Evolutionary conservation across 1,140 invertebrate species (phyloP).

Genomic region (Drosophila subobscura): DNA sequence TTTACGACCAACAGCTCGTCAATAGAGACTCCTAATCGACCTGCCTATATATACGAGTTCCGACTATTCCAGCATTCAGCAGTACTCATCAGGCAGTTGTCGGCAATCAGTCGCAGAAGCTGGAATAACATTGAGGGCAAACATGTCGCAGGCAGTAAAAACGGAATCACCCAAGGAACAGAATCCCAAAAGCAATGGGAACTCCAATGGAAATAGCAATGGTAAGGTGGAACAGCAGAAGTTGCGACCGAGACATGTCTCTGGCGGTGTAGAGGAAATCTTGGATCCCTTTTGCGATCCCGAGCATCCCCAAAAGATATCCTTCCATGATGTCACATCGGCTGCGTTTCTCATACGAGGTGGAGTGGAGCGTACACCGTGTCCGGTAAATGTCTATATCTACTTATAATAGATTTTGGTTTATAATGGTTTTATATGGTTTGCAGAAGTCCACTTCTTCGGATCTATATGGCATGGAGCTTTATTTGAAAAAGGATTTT

Average conservation of each 20-base stretch:
- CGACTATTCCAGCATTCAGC: constrained; percentile 23
- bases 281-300: constrained; percentile 87
- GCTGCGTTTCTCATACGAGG: constrained; percentile 94
- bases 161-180: constrained; percentile 31
- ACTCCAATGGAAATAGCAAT: constrained; percentile 4
- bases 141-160: constrained; percentile 53
- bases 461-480: constrained; percentile 90
- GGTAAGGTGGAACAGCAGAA: constrained; percentile 16
- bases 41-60: constrained; percentile 53
- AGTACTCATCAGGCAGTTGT: constrained; percentile 45
- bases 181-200: constrained; percentile 29
- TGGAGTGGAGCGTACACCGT: constrained; percentile 93
- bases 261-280: constrained; percentile 56
- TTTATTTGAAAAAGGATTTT: constrained; percentile 97
- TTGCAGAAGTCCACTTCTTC: constrained; percentile 90
- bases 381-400: constrained; percentile 86
- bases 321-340: constrained; percentile 94
- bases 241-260: constrained; percentile 32
- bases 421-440: neutral
- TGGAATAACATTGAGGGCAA: neutral
- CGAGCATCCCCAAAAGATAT: constrained; percentile 88
- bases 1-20: constrained; percentile 55
- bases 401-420: neutral
- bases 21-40: constrained; percentile 41
- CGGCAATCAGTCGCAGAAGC: constrained; percentile 14